Base-by-base conservation (phyloP, 1,140 invertebrate genomes). In the Bactericera cockerelli region DNA sequence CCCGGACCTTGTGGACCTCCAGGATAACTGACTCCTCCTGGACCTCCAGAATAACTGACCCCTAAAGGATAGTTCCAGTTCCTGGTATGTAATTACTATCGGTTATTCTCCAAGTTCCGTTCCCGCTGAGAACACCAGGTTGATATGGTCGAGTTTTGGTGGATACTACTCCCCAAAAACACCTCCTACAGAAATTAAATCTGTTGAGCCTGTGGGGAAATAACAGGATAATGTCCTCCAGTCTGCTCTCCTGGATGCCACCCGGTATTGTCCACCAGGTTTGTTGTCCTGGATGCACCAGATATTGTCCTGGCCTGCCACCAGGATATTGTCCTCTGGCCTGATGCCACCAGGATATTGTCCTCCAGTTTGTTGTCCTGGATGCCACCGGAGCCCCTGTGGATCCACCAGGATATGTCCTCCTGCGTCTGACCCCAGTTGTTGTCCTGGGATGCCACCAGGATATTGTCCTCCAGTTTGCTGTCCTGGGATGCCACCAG, bases 1-100 rank as follows among this genome's bases (percentile, higher is more conserved):
- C 36, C 59, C 26, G 13, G 25, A 54, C 58, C 58, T 59, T 63
- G 63, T 55, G 56, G 63, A 59, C 62, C 62, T 39, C 60, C 62
- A 26, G 62, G 61, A 57, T 58, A 58, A 28, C 33, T 57, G 54
- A 16, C 55, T 36, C 24, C 19, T 11, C 36, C 57, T 55, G 60
- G 60, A 21, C 57, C 53, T 24, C 58, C 49, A 25, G 19, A 11
- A 25, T 25, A 21, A 6, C 4, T 11, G 4, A 19, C 4, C 4
- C 49, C 49, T 53, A 11, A 6, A 14, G 14, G 54, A 55, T 26
- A n/a, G n/a, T n/a, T 31, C 13, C 28, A 31, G 28, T 13, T 31
- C 28, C 28, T 13, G 28, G 28, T 6, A 22, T 49, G n/a, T 49
- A 49, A 49, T 16, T 49, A 6, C 4, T 6, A 16, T 49, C 22